A percentile compares a stretch with the other conserved stretches of the same genome.
Evolutionary conservation across 2,113 vertebrate genomes (phyloP).

Genomic region (Trinectes maculatus): DNA sequence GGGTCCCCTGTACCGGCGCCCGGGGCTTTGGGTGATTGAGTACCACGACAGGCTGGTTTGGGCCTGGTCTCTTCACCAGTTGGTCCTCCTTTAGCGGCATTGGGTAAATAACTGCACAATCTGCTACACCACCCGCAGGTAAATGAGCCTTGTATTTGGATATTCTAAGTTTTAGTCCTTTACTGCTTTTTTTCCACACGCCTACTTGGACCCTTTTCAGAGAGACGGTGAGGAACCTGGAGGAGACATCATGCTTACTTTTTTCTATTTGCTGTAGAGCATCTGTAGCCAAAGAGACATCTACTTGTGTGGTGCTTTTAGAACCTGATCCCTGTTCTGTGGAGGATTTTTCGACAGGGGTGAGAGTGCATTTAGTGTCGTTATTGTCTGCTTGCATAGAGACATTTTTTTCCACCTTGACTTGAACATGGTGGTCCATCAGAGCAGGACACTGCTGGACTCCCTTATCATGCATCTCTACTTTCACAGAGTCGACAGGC

Average conservation of each 20-base stretch:
- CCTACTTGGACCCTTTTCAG: constrained; percentile 76
- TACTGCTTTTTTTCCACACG: constrained; percentile 58
- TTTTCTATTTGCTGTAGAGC: constrained; percentile 50
- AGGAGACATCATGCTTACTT: constrained; percentile 59
- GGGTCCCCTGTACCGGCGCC: constrained; percentile 1
- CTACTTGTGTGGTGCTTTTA: constrained; percentile 6
- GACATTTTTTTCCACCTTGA: constrained; percentile 50
- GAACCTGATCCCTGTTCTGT: constrained; percentile 14
- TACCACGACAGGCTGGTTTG: constrained; percentile 94
- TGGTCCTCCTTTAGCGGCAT: constrained; percentile 86
- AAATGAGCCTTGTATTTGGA: constrained; percentile 48
- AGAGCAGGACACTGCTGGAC: constrained; percentile 5
- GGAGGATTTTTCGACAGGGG: not conserved
- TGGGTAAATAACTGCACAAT: constrained; percentile 67
- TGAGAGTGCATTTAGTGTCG: not conserved
- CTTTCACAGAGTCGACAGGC: constrained; percentile 41
- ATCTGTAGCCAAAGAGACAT: constrained; percentile 43
- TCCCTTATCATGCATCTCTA: constrained; percentile 27
- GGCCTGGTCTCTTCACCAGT: constrained; percentile 86
- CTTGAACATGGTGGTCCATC: not conserved
- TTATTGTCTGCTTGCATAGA: not conserved
- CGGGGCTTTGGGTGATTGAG: constrained; percentile 89
- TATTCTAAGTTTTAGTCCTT: constrained; percentile 56
- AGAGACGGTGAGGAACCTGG: constrained; percentile 74
- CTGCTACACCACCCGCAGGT: constrained; percentile 1